Percentiles rank a stretch among this genome's conserved stretches.
Evolutionary conservation across 2,888 invertebrate species (phyloP).

Genomic region (Drosophila birchii): DNA sequence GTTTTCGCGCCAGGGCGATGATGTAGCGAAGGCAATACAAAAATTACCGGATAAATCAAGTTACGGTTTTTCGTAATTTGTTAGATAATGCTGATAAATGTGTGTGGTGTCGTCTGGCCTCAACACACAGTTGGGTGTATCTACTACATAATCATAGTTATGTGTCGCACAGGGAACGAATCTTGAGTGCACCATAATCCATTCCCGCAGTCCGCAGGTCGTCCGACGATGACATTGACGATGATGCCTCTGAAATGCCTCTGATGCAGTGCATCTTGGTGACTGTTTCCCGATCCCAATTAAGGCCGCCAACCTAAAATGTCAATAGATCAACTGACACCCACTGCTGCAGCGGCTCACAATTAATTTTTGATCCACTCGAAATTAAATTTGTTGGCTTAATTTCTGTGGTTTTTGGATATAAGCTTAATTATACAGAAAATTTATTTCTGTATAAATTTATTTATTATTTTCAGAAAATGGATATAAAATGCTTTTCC

Average conservation of each 20-base stretch:
- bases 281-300: conserved; percentile 58
- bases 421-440: neutral
- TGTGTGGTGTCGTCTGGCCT: conserved; percentile 42
- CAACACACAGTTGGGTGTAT: conserved; percentile 65
- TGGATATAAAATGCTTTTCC: no score
- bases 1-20: conserved; percentile 42
- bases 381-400: neutral
- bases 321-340: conserved; percentile 69
- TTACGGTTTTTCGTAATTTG: conserved; percentile 82
- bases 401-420: neutral
- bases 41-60: conserved; percentile 84
- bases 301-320: conserved; percentile 62
- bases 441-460: no score
- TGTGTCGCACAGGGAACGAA: conserved; percentile 1
- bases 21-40: conserved; percentile 37
- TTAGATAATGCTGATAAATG: conserved; percentile 83
- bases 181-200: conserved; percentile 45
- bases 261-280: conserved; percentile 29
- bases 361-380: conserved; percentile 51
- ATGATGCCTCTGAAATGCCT: conserved; percentile 4
- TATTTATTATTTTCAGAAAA: no score
- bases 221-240: conserved; percentile 34
- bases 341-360: conserved; percentile 33
- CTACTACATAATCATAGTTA: conserved; percentile 21
- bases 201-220: conserved; percentile 1